Conservation (phyloP, 2,797 vertebrate species). For the Schizopygopsis pylzovi region DNA sequence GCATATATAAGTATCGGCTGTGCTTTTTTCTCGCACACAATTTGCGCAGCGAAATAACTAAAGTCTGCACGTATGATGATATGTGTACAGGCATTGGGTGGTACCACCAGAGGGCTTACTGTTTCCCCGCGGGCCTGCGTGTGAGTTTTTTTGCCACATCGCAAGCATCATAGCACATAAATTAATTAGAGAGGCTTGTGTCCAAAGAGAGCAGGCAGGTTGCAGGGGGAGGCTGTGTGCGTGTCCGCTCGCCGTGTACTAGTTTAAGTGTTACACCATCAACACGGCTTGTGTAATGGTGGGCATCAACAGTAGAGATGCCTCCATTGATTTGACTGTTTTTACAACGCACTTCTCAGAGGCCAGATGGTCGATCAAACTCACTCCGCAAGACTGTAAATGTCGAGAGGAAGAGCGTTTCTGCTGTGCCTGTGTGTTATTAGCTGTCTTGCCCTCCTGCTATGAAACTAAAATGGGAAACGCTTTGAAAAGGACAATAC, state of each 20-base stretch:
- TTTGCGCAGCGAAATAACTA: not conserved
- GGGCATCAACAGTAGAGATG: conserved; percentile 78
- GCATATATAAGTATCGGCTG: not conserved
- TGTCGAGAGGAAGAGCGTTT: conserved; percentile 68
- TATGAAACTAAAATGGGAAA: conserved; percentile 33
- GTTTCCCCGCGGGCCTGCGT: conserved; percentile 51
- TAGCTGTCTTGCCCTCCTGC: conserved; percentile 48
- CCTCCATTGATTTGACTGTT: conserved; percentile 78
- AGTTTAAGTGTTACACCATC: conserved; percentile 69
- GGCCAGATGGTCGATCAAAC: conserved; percentile 79
- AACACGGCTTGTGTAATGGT: conserved; percentile 82
- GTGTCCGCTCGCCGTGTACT: conserved; percentile 70
- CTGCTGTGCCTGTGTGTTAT: conserved; percentile 65
- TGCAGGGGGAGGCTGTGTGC: conserved; percentile 1
- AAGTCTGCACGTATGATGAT: not conserved
- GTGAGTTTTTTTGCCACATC: conserved; percentile 60
- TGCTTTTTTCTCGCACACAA: not conserved
- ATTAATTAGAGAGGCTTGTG: conserved; percentile 67
- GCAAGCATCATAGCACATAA: conserved; percentile 62
- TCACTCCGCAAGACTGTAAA: conserved; percentile 72
- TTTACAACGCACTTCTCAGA: conserved; percentile 76
- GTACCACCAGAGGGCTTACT: conserved; percentile 77
- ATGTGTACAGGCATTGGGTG: conserved; percentile 11
- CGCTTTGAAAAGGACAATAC: conserved; percentile 39
- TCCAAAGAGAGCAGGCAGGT: conserved; percentile 41